Base-by-base conservation (phyloP, 2,888 invertebrate genomes). In the Tipula confusa region DNA sequence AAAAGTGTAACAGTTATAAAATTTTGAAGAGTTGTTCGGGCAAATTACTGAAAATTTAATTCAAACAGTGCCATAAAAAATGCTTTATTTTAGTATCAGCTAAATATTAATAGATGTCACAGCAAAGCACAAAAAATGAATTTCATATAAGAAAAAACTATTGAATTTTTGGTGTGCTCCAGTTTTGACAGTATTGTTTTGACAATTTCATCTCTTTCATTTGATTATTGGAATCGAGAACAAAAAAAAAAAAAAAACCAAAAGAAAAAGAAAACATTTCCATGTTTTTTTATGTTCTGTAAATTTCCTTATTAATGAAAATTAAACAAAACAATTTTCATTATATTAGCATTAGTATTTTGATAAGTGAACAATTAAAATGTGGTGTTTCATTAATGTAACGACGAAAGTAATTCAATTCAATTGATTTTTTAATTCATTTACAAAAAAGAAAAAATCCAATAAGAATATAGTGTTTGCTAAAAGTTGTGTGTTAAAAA, bases 151-250 rank as follows among this genome's bases (percentile, higher is more conserved):
- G 64, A 64, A 64, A n/a, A n/a, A 64, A 64, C 64, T 64, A 64
- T 64, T 24, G 64, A 64, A 64, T 64, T 64, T 64, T 64, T 64
- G 7, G 11, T 43, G 43, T 64, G 64, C 9, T 64, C 64, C 24
- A 64, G 24, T 64, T n/a, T 64, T 64, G 64, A 64, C 64, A 64
- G 64, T 64, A 64, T 64, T 64, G 64, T 64, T 64, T 64, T 64
- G 64, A 64, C 64, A 64, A 64, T 64, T 64, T 24, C 64, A 64
- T 64, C 64, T 64, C 64, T 24, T 64, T 64, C 64, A 64, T 64
- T 64, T 64, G 64, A 64, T 64, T 64, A 64, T 64, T 64, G 64
- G 64, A 64, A 64, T 64, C 64, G 64, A 18, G 64, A 24, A 9
- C 64, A 24, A 64, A 64, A 43, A 43, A 43, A 43, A 43, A n/a